Conservation (phyloP, 2,888 invertebrate genomes). For the Microplitis deprimator region DNA sequence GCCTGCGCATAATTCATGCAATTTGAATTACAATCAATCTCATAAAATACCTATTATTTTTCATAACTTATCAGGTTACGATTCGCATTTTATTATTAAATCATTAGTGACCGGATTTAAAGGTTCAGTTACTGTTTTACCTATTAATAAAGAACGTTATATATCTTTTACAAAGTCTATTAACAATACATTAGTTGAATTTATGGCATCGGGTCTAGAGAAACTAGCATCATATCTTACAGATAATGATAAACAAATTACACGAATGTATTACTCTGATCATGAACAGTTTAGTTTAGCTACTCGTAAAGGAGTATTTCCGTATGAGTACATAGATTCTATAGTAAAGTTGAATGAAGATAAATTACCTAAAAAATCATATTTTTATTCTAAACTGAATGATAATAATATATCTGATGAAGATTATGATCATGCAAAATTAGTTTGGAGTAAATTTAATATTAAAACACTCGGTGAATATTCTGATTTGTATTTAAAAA, state of each 20-base stretch:
- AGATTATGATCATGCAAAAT: constrained; percentile 25
- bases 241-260: neutral
- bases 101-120: constrained; percentile 46
- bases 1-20: neutral
- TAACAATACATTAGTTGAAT: neutral
- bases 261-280: neutral
- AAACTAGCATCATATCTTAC: constrained; percentile 10
- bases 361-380: too few relatives aligned
- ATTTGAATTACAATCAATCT: constrained; percentile 36
- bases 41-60: constrained; percentile 52
- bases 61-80: constrained; percentile 58
- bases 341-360: too few relatives aligned
- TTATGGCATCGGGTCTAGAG: neutral
- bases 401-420: neutral
- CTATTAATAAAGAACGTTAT: neutral
- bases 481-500: too few relatives aligned
- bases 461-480: too few relatives aligned
- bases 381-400: too few relatives aligned
- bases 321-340: too few relatives aligned
- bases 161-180: neutral
- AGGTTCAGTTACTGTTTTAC: constrained; percentile 32
- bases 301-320: too few relatives aligned
- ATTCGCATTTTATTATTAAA: constrained; percentile 55
- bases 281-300: too few relatives aligned
- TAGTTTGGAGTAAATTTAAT: constrained; percentile 14